A percentile compares a stretch with the other conserved stretches of the same genome.
Conservation (phyloP, 1,140 invertebrate genomes). For the Orius insidiosus region DNA sequence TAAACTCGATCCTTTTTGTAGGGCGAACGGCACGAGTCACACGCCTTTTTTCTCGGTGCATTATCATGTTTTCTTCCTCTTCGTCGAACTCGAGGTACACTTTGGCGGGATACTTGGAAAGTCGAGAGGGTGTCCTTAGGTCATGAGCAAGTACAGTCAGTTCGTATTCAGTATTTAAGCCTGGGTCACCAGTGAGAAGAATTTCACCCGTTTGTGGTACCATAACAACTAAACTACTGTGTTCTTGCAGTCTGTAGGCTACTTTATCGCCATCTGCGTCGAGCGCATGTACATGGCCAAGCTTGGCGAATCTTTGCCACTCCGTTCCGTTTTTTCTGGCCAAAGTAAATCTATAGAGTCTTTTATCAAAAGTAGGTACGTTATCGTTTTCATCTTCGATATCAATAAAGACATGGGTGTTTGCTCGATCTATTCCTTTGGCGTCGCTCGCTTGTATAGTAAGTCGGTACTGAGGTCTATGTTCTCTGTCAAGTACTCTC, state of each 20-base stretch:
- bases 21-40: slow-evolving; percentile 75
- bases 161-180: slow-evolving; percentile 43
- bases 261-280: slow-evolving; percentile 78
- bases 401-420: slow-evolving; percentile 48
- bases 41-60: slow-evolving; percentile 54
- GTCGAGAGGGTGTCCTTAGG: slow-evolving; percentile 42
- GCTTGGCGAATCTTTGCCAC: slow-evolving; percentile 43
- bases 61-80: slow-evolving; percentile 30
- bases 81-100: slow-evolving; percentile 54
- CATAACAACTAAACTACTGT: slow-evolving; percentile 62
- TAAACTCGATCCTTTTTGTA: slow-evolving; percentile 81
- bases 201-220: slow-evolving; percentile 83
- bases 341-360: slow-evolving; percentile 60
- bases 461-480: slow-evolving; percentile 44
- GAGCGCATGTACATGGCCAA: slow-evolving; percentile 62
- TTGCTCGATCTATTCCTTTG: slow-evolving; percentile 51
- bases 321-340: slow-evolving; percentile 28
- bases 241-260: slow-evolving; percentile 59
- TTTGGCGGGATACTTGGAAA: slow-evolving; percentile 47
- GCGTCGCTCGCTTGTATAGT: slow-evolving; percentile 56
- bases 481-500: slow-evolving; percentile 53
- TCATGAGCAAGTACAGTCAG: slow-evolving; percentile 67
- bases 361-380: slow-evolving; percentile 58
- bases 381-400: slow-evolving; percentile 84
- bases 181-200: slow-evolving; percentile 57